Conservation (phyloP, 2,888 invertebrate species). For the Agrilus cyanescens region DNA sequence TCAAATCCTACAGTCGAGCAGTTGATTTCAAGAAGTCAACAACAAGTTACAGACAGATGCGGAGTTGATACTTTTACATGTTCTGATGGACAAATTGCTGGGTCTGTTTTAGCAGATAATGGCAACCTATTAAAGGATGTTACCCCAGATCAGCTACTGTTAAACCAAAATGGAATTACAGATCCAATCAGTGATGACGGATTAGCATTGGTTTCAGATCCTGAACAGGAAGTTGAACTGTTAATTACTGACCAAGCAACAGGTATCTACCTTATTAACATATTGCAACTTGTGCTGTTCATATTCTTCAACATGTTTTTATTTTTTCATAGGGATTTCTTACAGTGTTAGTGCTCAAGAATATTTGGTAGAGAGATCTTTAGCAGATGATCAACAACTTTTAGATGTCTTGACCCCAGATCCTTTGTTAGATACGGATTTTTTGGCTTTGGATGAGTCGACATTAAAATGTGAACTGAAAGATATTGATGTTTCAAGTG, state of each 20-base stretch:
- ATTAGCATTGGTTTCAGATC: slow-evolving; percentile 18
- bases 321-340: slow-evolving; percentile 14
- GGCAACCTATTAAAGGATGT: slow-evolving; percentile 22
- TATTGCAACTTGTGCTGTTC: neutral
- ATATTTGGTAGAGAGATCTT: slow-evolving; percentile 28
- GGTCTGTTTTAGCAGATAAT: slow-evolving; percentile 19
- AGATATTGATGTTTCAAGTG: slow-evolving; percentile 17
- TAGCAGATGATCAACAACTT: slow-evolving; percentile 29
- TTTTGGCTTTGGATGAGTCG: slow-evolving; percentile 29
- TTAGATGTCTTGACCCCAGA: slow-evolving; percentile 26
- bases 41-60: slow-evolving; percentile 1
- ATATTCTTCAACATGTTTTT: neutral
- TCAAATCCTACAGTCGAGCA: slow-evolving; percentile 29
- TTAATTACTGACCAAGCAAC: slow-evolving; percentile 34
- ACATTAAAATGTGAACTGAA: slow-evolving; percentile 29
- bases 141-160: slow-evolving; percentile 25
- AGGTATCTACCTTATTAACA: slow-evolving; percentile 14
- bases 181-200: slow-evolving; percentile 11
- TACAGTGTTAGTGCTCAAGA: slow-evolving; percentile 19
- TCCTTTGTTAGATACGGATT: slow-evolving; percentile 23
- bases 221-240: slow-evolving; percentile 32
- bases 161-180: slow-evolving; percentile 12
- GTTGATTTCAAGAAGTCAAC: slow-evolving; percentile 20
- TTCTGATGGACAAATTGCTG: slow-evolving; percentile 6
- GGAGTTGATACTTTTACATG: neutral